phyloP scores from a whole-genome alignment of 1,140 invertebrate species.

The Drosophila ercepeae region DNA sequence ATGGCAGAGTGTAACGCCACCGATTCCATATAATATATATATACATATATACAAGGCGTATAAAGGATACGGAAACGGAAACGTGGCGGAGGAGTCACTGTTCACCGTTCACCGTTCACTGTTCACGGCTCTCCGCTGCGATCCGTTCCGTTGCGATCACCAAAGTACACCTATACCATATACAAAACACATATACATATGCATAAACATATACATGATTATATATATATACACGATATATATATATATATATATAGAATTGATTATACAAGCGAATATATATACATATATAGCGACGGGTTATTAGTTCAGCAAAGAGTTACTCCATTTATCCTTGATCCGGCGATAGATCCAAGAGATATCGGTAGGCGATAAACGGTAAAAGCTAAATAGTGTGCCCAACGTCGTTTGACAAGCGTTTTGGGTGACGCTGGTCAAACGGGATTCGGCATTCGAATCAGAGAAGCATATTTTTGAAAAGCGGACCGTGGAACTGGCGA shows the following conservation, averaged over 20 bases:
- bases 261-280: constrained; percentile 35
- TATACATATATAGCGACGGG: constrained; percentile 44
- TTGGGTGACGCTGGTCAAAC: constrained; percentile 54
- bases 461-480: constrained; percentile 40
- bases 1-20: constrained; percentile 29
- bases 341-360: constrained; percentile 12
- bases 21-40: constrained; percentile 4
- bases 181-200: constrained; percentile 36
- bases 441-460: constrained; percentile 19
- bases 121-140: constrained; percentile 25
- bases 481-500: not conserved
- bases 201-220: constrained; percentile 32
- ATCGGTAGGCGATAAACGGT: constrained; percentile 1
- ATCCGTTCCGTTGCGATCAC: constrained; percentile 17
- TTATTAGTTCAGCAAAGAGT: constrained; percentile 53
- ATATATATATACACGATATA: constrained; percentile 15
- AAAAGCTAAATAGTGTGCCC: constrained; percentile 21
- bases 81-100: constrained; percentile 8
- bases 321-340: constrained; percentile 28
- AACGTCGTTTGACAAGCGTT: constrained; percentile 54
- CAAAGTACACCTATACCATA: constrained; percentile 49
- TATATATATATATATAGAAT: constrained; percentile 25
- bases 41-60: constrained; percentile 15
- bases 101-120: constrained; percentile 40
- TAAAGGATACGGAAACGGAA: not conserved